Conservation (phyloP, 1,140 invertebrate genomes). For the Nymphalis io region DNA sequence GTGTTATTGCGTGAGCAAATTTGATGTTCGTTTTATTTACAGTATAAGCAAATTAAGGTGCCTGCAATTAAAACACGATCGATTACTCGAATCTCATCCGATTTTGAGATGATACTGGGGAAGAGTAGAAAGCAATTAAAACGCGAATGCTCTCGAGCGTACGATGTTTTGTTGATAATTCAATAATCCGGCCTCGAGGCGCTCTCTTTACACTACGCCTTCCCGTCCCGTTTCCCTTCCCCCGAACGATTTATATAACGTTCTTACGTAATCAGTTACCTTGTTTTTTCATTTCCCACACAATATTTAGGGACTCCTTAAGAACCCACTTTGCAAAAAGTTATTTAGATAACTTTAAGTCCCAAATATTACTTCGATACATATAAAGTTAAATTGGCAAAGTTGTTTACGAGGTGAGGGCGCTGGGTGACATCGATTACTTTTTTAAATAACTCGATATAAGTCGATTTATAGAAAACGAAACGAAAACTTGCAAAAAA, state of each 20-base stretch:
- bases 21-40: slow-evolving; percentile 44
- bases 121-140: slow-evolving; percentile 75
- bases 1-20: slow-evolving; percentile 29
- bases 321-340: slow-evolving; percentile 54
- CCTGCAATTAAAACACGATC: slow-evolving; percentile 64
- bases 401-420: slow-evolving; percentile 59
- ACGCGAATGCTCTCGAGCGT: slow-evolving; percentile 66
- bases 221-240: slow-evolving; percentile 35
- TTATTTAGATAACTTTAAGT: slow-evolving; percentile 72
- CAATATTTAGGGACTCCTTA: slow-evolving; percentile 61
- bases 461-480: slow-evolving; percentile 9
- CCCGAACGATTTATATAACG: slow-evolving; percentile 55
- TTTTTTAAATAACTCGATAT: slow-evolving; percentile 47
- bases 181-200: slow-evolving; percentile 70
- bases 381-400: slow-evolving; percentile 80
- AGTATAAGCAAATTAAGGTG: slow-evolving; percentile 51
- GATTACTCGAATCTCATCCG: slow-evolving; percentile 65
- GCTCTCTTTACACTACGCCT: slow-evolving; percentile 64
- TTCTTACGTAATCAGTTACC: slow-evolving; percentile 73
- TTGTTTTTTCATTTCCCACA: slow-evolving; percentile 69
- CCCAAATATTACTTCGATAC: slow-evolving; percentile 66
- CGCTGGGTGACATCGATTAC: slow-evolving; percentile 67
- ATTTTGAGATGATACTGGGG: slow-evolving; percentile 66
- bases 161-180: slow-evolving; percentile 79
- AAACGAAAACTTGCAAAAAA: slow-evolving; percentile 4